phyloP scores from a whole-genome alignment of 2,797 vertebrate genomes.

The Spinus olivaceus region DNA sequence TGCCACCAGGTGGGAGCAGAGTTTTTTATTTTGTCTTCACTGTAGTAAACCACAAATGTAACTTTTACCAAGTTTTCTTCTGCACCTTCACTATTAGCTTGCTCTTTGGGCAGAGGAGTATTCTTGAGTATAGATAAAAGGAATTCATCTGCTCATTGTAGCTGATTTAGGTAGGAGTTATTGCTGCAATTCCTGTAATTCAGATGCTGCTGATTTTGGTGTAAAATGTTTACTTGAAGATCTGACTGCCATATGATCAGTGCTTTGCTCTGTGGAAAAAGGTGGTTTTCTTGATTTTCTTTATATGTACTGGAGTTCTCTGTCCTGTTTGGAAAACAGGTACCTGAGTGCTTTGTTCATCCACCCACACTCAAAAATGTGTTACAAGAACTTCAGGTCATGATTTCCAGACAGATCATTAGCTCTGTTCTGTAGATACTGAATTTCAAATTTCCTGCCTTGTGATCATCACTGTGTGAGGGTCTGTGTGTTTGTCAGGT shows the following conservation, averaged over 20 bases:
- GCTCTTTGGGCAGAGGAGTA: background rate
- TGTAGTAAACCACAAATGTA: background rate
- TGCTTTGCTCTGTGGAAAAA: background rate
- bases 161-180: background rate
- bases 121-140: background rate
- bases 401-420: background rate
- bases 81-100: background rate
- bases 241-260: background rate
- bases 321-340: background rate
- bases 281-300: background rate
- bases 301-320: background rate
- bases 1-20: conserved; percentile 28
- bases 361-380: background rate
- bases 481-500: background rate
- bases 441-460: background rate
- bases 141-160: background rate
- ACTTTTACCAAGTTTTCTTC: background rate
- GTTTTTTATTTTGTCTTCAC: background rate
- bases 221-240: background rate
- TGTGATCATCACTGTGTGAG: rapidly evolving
- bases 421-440: background rate
- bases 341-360: background rate
- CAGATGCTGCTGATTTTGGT: background rate
- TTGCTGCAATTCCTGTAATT: background rate
- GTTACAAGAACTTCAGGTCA: background rate